These are phyloP conservation scores for Pseudomyrmex flavicornis DNA, from an alignment of 1,140 invertebrate genomes.

Conservation along the genomic window DNA sequence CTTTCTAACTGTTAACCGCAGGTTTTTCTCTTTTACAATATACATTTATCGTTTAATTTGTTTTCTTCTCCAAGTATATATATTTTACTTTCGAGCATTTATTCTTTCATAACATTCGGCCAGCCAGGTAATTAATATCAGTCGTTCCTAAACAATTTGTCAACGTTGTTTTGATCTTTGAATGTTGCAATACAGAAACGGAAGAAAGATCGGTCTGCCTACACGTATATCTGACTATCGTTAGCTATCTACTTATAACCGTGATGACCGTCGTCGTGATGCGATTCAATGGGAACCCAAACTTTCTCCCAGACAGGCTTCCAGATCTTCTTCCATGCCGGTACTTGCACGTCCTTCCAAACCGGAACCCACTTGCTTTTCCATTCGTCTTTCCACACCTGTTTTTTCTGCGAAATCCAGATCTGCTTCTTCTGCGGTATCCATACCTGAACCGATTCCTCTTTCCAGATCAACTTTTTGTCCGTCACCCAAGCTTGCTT, in stretches of 20 bases:
- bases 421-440: slow-evolving; percentile 91
- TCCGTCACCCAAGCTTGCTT: slow-evolving; percentile 91
- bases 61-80: neutral
- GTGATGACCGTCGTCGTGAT: slow-evolving; percentile 85
- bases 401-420: slow-evolving; percentile 92
- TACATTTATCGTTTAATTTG: neutral
- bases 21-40: slow-evolving; percentile 9
- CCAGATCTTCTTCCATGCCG: slow-evolving; percentile 90
- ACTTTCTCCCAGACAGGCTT: slow-evolving; percentile 92
- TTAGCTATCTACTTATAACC: slow-evolving; percentile 68
- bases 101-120: slow-evolving; percentile 30
- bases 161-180: slow-evolving; percentile 10
- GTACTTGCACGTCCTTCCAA: slow-evolving; percentile 89
- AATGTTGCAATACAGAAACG: neutral
- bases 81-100: neutral
- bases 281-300: slow-evolving; percentile 88
- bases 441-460: slow-evolving; percentile 91
- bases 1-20: slow-evolving; percentile 53
- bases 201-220: slow-evolving; percentile 28
- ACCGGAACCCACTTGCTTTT: slow-evolving; percentile 90
- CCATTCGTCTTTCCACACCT: slow-evolving; percentile 92
- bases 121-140: neutral
- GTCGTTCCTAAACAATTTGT: slow-evolving; percentile 11
- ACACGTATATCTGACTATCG: neutral
- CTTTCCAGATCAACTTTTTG: slow-evolving; percentile 91